A percentile compares a stretch with the other conserved stretches of the same genome.
These are phyloP conservation scores for Thecocarcelia acutangulata DNA, from an alignment of 2,888 invertebrate genomes.

Conservation along the genomic window DNA sequence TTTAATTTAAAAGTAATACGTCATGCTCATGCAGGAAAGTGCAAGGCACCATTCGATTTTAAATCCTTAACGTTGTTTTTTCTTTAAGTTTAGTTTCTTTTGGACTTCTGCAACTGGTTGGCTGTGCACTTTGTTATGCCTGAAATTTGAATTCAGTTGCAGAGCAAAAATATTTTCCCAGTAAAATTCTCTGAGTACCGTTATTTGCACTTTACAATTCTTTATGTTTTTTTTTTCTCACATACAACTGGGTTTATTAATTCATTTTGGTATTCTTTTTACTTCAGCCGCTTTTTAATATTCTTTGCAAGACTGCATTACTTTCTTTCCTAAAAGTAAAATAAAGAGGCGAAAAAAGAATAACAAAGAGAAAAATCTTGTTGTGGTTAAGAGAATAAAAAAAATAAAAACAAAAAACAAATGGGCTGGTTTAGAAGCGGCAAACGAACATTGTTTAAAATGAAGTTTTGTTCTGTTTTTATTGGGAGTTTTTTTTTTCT, in stretches of 20 bases:
- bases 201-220: slow-evolving; percentile 59
- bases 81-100: background rate
- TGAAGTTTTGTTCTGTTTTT: slow-evolving; percentile 36
- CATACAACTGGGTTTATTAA: slow-evolving; percentile 48
- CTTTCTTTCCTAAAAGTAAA: slow-evolving; percentile 21
- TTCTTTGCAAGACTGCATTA: slow-evolving; percentile 29
- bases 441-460: slow-evolving; percentile 19
- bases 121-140: slow-evolving; percentile 2
- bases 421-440: slow-evolving; percentile 15
- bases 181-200: slow-evolving; percentile 40
- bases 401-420: background rate
- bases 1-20: too few relatives aligned
- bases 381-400: slow-evolving; percentile 33
- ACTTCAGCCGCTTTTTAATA: background rate
- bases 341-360: background rate
- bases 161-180: slow-evolving; percentile 11
- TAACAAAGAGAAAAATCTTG: slow-evolving; percentile 2
- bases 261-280: slow-evolving; percentile 18
- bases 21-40: too few relatives aligned
- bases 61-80: too few relatives aligned
- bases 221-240: slow-evolving; percentile 31
- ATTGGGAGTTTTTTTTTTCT: slow-evolving; percentile 1
- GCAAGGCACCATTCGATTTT: too few relatives aligned
- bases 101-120: slow-evolving; percentile 10
- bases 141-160: slow-evolving; percentile 6